Conservation (phyloP, 1,140 invertebrate species). For the Drosophila nebulosa region DNA sequence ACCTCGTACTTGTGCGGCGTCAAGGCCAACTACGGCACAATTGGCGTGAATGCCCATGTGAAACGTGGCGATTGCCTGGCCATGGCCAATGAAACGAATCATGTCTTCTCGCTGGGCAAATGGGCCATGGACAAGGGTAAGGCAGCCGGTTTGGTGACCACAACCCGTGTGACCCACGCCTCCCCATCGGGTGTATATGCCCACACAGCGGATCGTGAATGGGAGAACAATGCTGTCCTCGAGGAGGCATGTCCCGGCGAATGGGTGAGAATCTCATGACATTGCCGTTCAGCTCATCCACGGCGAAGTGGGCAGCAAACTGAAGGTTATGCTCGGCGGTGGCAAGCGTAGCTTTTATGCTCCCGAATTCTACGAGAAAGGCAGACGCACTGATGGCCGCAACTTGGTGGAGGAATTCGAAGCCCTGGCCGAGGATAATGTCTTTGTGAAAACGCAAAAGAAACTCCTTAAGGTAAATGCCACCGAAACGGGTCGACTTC, state of each 20-base stretch:
- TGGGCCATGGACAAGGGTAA: conserved; percentile 89
- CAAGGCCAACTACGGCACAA: conserved; percentile 90
- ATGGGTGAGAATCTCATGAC: conserved; percentile 83
- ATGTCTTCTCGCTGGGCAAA: conserved; percentile 85
- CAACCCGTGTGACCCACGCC: conserved; percentile 89
- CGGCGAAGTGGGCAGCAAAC: conserved; percentile 84
- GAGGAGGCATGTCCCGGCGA: conserved; percentile 61
- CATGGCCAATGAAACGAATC: conserved; percentile 82
- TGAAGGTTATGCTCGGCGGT: conserved; percentile 88
- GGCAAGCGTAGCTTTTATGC: conserved; percentile 88
- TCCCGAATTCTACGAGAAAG: conserved; percentile 83
- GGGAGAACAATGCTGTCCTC: conserved; percentile 88
- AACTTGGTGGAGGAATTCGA: conserved; percentile 87
- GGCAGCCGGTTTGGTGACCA: conserved; percentile 89
- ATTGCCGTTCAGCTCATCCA: conserved; percentile 89
- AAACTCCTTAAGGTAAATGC: conserved; percentile 80
- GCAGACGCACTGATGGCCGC: conserved; percentile 85
- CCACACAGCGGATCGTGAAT: conserved; percentile 87
- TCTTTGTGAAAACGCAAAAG: conserved; percentile 86
- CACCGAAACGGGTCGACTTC: conserved; percentile 74
- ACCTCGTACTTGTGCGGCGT: conserved; percentile 93
- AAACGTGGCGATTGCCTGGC: conserved; percentile 83
- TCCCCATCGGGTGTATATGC: conserved; percentile 89
- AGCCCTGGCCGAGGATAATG: conserved; percentile 69
- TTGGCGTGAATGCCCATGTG: conserved; percentile 88